A percentile compares a stretch with the other conserved stretches of the same genome.
phyloP scores from a whole-genome alignment of 2,113 vertebrate genomes.

The Mellivora capensis region DNA sequence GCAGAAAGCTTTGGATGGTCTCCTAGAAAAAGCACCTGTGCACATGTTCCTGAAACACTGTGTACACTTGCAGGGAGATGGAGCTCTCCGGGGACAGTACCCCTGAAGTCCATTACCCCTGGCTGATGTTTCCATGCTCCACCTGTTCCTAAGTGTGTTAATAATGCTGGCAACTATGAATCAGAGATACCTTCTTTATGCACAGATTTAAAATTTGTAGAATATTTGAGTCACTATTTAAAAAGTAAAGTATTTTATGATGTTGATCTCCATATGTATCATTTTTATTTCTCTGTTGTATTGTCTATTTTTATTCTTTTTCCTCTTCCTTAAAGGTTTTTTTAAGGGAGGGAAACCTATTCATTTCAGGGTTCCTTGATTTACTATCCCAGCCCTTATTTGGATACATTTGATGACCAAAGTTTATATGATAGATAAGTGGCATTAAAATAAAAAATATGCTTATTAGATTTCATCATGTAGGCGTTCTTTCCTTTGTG shows the following conservation, averaged over 20 bases:
- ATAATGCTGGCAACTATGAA: background rate
- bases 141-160: background rate
- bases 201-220: background rate
- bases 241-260: background rate
- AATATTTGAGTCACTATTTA: background rate
- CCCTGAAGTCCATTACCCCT: background rate
- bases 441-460: background rate
- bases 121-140: background rate
- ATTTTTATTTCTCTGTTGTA: background rate
- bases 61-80: background rate
- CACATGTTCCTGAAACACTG: background rate
- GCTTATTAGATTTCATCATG: background rate
- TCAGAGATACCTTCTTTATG: background rate
- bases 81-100: background rate
- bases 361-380: background rate
- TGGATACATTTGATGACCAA: background rate
- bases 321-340: background rate
- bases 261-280: background rate
- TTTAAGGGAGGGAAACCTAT: background rate
- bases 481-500: background rate
- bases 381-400: background rate
- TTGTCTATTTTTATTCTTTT: slow-evolving; percentile 24
- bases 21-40: background rate
- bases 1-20: background rate
- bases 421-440: background rate